Evolutionary conservation across 2,797 vertebrate genomes (phyloP).

Genomic region (Paguma larvata): DNA sequence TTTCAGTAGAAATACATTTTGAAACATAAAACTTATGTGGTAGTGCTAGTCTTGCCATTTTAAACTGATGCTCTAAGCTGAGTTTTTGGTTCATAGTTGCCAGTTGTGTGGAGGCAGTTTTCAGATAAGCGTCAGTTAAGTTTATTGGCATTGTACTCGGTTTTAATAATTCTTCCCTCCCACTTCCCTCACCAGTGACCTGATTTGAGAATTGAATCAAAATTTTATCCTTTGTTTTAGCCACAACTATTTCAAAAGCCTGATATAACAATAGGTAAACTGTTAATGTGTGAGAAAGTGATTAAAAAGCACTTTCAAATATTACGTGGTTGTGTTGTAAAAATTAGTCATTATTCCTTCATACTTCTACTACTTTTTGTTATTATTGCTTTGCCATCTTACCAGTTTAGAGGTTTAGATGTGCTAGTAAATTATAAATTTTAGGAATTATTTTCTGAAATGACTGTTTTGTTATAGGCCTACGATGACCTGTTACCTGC

Average conservation of each 20-base stretch:
- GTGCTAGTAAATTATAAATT: slow-evolving; percentile 21
- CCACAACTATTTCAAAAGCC: slow-evolving; percentile 22
- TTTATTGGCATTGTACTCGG: slow-evolving; percentile 21
- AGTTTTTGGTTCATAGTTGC: not conserved
- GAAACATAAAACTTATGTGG: not conserved
- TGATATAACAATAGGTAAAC: not conserved
- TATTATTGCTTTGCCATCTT: not conserved
- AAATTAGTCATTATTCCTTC: slow-evolving; percentile 14
- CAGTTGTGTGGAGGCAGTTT: slow-evolving; percentile 1
- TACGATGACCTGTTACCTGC: not conserved
- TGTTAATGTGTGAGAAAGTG: not conserved
- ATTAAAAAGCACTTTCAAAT: slow-evolving; percentile 35
- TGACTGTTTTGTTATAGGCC: not conserved
- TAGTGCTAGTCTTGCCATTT: slow-evolving; percentile 13
- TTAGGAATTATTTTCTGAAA: slow-evolving; percentile 34
- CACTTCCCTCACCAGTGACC: not conserved
- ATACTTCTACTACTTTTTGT: slow-evolving; percentile 16
- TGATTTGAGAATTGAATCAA: slow-evolving; percentile 38
- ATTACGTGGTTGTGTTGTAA: not conserved
- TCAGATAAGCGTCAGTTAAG: not conserved
- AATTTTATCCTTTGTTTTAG: slow-evolving; percentile 44
- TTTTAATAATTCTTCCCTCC: slow-evolving; percentile 11
- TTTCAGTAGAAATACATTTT: slow-evolving; percentile 23
- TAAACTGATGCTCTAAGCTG: not conserved
- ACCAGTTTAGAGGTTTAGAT: not conserved